Percentiles rank a stretch among this genome's conserved stretches.
These are phyloP conservation scores for Lagopus leucura DNA, from an alignment of 2,113 vertebrate genomes.

Conservation along the genomic window DNA sequence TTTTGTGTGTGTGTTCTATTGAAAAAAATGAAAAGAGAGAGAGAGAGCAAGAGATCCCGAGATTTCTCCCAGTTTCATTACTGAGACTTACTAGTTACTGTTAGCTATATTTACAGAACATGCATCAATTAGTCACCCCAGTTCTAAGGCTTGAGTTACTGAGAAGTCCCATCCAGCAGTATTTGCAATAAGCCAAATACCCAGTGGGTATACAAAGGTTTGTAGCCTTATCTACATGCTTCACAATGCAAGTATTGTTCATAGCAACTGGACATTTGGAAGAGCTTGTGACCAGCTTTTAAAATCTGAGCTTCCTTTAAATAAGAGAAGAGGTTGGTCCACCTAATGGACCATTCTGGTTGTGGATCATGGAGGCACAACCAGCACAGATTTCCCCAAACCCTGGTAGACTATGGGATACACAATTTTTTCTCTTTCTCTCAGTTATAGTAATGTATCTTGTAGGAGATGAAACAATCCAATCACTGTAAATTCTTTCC, in stretches of 20 bases:
- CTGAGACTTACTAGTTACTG: background rate
- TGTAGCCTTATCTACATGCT: background rate
- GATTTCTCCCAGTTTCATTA: background rate
- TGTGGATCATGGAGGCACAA: background rate
- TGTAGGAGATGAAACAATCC: background rate
- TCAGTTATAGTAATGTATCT: background rate
- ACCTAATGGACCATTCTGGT: background rate
- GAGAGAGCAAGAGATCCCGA: no score
- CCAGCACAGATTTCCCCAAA: background rate
- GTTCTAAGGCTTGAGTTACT: background rate
- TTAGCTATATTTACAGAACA: background rate
- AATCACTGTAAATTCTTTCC: background rate
- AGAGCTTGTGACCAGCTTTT: background rate
- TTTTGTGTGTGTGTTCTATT: background rate
- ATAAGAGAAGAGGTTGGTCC: background rate
- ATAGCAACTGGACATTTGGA: background rate
- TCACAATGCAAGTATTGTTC: background rate
- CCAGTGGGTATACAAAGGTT: background rate
- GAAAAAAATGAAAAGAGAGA: background rate
- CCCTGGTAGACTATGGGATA: background rate
- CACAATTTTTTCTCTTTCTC: background rate
- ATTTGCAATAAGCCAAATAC: background rate
- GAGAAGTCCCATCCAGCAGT: background rate
- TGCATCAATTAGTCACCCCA: background rate
- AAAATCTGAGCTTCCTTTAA: background rate